Evolutionary conservation across 1,140 invertebrate genomes (phyloP).

Genomic region (Kradibia gibbosae): DNA sequence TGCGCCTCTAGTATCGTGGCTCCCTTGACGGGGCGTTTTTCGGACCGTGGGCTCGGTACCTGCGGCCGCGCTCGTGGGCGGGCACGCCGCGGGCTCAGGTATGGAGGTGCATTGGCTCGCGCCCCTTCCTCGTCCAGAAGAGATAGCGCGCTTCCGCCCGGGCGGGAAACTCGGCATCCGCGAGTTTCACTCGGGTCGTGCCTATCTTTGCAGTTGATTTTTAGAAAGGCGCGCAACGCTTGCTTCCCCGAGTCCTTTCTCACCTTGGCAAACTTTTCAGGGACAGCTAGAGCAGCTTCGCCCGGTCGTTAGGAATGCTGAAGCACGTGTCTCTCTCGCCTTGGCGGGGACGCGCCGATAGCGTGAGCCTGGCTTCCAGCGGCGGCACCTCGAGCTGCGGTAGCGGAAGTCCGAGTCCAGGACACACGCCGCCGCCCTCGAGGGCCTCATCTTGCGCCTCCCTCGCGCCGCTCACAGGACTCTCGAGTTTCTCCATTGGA

Average conservation of each 20-base stretch:
- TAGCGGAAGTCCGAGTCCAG: constrained; percentile 71
- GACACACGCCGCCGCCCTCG: constrained; percentile 70
- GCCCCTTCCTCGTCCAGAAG: neutral
- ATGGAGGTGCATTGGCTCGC: neutral
- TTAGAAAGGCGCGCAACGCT: neutral
- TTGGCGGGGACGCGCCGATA: constrained; percentile 84
- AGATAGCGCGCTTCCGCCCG: neutral
- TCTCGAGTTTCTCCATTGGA: constrained; percentile 68
- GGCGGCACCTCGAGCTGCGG: constrained; percentile 78
- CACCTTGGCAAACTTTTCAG: neutral
- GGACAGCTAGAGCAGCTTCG: neutral
- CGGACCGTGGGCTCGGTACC: too few species aligned
- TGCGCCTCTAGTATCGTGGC: too few species aligned
- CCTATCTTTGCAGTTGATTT: too few species aligned
- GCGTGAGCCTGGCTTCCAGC: constrained; percentile 84
- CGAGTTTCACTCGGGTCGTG: neutral
- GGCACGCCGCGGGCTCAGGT: neutral
- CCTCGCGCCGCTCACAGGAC: constrained; percentile 65
- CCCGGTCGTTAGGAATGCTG: constrained; percentile 77
- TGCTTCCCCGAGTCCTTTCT: neutral
- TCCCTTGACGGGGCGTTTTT: too few species aligned
- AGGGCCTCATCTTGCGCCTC: constrained; percentile 70
- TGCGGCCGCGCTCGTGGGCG: neutral
- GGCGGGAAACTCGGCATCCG: neutral
- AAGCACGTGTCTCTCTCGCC: constrained; percentile 92